Evolutionary conservation across 2,113 vertebrate species (phyloP).

Genomic region (Corythaeola cristata): DNA sequence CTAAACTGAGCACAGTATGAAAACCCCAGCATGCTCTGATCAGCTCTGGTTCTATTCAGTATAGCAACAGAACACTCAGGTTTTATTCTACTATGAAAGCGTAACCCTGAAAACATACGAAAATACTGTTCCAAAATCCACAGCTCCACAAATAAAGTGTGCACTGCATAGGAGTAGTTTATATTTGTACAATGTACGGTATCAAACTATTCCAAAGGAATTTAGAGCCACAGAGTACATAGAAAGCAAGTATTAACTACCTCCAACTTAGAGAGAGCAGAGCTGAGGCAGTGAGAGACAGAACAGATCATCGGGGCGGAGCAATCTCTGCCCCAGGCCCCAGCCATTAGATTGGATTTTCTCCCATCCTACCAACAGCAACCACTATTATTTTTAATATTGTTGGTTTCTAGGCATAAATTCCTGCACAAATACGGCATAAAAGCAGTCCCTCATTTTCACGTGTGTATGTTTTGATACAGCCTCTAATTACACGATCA

Average conservation of each 20-base stretch:
- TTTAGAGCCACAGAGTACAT: neutral
- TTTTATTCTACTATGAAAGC: neutral
- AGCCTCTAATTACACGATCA: neutral
- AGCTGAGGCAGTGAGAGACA: neutral
- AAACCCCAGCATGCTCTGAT: neutral
- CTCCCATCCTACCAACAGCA: neutral
- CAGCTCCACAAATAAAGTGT: neutral
- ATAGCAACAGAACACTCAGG: neutral
- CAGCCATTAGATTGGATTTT: neutral
- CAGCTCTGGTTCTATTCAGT: neutral
- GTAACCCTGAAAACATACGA: neutral
- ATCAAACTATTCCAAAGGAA: neutral
- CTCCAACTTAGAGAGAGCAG: neutral
- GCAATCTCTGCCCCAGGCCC: neutral
- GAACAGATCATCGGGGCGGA: fast-evolving
- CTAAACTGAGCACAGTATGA: fast-evolving
- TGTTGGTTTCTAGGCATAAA: neutral
- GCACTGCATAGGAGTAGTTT: neutral
- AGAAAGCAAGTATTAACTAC: neutral
- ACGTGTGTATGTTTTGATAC: neutral
- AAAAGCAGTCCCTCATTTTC: neutral
- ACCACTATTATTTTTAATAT: neutral
- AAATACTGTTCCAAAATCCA: neutral
- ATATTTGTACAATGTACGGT: neutral
- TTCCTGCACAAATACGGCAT: neutral